Conservation (phyloP, 2,888 invertebrate genomes). For the Cyrtodaria siliqua region DNA sequence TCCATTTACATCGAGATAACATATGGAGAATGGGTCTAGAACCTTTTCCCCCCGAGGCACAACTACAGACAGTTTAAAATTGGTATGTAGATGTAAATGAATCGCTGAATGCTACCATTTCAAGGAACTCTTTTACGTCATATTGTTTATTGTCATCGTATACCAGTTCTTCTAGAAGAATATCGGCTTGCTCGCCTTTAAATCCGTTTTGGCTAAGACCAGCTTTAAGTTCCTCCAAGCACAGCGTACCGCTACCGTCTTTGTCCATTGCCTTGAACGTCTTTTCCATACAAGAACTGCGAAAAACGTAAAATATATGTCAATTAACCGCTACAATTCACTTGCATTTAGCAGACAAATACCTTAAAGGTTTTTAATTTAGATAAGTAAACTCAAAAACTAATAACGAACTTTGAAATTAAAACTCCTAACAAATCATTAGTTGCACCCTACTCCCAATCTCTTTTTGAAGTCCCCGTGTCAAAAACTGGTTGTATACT, state of each 20-base stretch:
- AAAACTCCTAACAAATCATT: no score
- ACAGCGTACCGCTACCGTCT: slow-evolving; percentile 34
- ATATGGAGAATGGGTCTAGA: no score
- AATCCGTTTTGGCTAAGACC: slow-evolving; percentile 36
- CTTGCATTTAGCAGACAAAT: neutral
- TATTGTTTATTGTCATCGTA: slow-evolving; percentile 46
- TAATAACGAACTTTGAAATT: no score
- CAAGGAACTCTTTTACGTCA: slow-evolving; percentile 46
- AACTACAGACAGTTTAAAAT: no score
- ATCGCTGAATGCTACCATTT: slow-evolving; percentile 42
- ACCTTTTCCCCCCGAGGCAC: no score
- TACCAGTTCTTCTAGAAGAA: slow-evolving; percentile 49
- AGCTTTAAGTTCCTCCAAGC: slow-evolving; percentile 30
- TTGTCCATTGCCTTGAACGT: slow-evolving; percentile 49
- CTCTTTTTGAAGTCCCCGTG: no score
- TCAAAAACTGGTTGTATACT: no score
- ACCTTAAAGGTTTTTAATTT: neutral
- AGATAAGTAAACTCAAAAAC: no score
- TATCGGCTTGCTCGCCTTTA: slow-evolving; percentile 30
- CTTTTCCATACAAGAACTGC: slow-evolving; percentile 24
- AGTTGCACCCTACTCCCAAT: no score
- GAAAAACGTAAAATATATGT: slow-evolving; percentile 4
- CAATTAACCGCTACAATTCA: neutral
- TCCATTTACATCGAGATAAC: no score
- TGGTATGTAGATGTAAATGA: slow-evolving; percentile 24